Evolutionary conservation across 2,797 vertebrate genomes (phyloP), one percentile per base, ranked within the genome.

Genomic region (Poecilia picta): DNA sequence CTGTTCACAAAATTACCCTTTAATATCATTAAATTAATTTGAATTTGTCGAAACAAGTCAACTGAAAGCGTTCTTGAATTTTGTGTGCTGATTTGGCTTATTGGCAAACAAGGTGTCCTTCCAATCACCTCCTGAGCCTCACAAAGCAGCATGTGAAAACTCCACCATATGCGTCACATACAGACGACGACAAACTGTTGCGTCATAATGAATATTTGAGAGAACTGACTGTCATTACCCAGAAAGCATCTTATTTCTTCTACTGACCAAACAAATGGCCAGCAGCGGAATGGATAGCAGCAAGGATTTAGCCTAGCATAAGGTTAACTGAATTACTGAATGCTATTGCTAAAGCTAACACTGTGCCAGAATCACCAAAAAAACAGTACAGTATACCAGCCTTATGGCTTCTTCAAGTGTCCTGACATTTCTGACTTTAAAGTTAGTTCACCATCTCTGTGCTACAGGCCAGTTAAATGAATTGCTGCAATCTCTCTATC

Each of bases 121-220:
- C 20, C 73, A 78, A 80, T 80, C 73, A 80, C 79, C 76, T 81
- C 68, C 78, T 80, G 11, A 25, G 33, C 83, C 85, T 70, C 89
- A 76, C 77, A 72, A 84, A 78, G 81, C 85, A 83, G 70, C 25
- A 72, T 77, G 80, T 71, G 73, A 87, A 79, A 10, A 76, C 81
- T 77, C 89, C 82, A 86, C 74, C 73, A 81, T 86, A 39, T 57
- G 33, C 73, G 87, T 76, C 82, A 89, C 55, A 59, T 71, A 78
- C 36, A 77, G 55, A 77, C 72, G 72, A 31, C 62, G 78, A 70
- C 78, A 79, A 57, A 57, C 28, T 74, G 74, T 33, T n/a, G 72
- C 68, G 75, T 84, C 77, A 68, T 81, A 57, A 47, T 55, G 83
- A 80, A 73, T 81, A 81, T 80, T 84, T n/a, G 64, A 46, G 72